Percentiles rank a stretch among this genome's conserved stretches.
Conservation (phyloP, 2,888 invertebrate species). For the Tillus elongatus region DNA sequence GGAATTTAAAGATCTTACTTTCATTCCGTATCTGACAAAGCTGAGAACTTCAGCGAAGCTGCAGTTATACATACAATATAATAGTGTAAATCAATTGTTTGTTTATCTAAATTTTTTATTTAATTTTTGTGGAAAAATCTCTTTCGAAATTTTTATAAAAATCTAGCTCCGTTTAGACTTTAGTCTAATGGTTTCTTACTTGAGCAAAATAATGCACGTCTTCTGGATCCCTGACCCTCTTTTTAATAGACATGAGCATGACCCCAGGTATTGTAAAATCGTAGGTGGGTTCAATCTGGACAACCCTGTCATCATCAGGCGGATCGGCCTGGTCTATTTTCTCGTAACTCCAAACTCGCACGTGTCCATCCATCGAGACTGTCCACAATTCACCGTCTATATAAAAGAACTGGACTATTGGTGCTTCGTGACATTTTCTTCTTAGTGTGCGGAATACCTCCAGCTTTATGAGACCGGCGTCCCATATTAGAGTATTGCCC, state of each 20-base stretch:
- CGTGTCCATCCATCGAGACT: conserved; percentile 63
- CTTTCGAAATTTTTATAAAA: too few relatives aligned
- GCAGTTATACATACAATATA: too few relatives aligned
- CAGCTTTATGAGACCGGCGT: conserved; percentile 77
- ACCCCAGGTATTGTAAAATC: conserved; percentile 55
- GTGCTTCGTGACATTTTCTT: conserved; percentile 65
- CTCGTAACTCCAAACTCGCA: conserved; percentile 84
- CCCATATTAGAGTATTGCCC: conserved; percentile 90
- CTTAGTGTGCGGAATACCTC: conserved; percentile 66
- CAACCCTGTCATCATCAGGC: conserved; percentile 66
- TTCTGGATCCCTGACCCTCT: conserved; percentile 38
- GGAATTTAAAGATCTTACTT: too few relatives aligned
- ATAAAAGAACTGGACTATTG: conserved; percentile 56
- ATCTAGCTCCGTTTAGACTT: background rate
- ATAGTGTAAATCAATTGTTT: too few relatives aligned
- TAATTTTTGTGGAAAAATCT: too few relatives aligned
- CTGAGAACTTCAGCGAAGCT: too few relatives aligned
- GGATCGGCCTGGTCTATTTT: conserved; percentile 82
- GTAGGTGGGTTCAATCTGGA: conserved; percentile 78
- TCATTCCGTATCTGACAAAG: too few relatives aligned
- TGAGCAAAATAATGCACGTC: conserved; percentile 62
- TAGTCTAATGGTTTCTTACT: conserved; percentile 49
- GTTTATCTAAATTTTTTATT: too few relatives aligned
- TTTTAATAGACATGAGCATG: conserved; percentile 48
- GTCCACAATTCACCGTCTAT: conserved; percentile 38